These are phyloP conservation scores for Neoitamus cyanurus DNA, from an alignment of 2,888 invertebrate species.

Conservation along the genomic window DNA sequence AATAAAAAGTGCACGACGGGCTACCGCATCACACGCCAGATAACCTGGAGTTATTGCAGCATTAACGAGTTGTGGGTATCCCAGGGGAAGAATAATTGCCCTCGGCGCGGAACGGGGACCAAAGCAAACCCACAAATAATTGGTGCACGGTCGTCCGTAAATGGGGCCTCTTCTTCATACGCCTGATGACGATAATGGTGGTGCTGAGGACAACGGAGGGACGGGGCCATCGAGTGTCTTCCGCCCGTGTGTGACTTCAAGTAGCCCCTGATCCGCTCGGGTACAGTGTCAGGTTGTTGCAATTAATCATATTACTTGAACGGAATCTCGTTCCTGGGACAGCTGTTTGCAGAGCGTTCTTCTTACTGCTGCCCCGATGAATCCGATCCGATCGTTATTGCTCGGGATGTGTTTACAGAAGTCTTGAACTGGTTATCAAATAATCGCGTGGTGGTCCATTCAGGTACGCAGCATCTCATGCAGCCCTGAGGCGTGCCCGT, in stretches of 20 bases:
- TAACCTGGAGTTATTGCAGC: background rate
- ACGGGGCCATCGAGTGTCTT: background rate
- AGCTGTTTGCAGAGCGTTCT: background rate
- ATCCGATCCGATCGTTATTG: slow-evolving; percentile 25
- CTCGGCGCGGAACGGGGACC: background rate
- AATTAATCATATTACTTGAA: slow-evolving; percentile 32
- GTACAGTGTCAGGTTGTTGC: slow-evolving; percentile 21
- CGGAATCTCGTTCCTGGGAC: background rate
- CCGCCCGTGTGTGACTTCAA: no score
- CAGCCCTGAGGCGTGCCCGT: background rate
- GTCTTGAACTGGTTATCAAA: slow-evolving; percentile 35
- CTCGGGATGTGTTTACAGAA: slow-evolving; percentile 21
- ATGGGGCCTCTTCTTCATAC: background rate
- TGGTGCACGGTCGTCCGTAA: slow-evolving; percentile 9
- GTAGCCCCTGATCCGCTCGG: background rate
- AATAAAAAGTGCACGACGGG: background rate
- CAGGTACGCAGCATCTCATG: background rate
- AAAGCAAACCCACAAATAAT: slow-evolving; percentile 24
- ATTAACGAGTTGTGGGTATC: slow-evolving; percentile 11
- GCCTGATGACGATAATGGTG: background rate
- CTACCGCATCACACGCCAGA: background rate
- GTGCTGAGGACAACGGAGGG: background rate
- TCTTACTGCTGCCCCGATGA: background rate
- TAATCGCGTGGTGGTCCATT: slow-evolving; percentile 31
- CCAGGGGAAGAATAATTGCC: background rate